Evolutionary conservation across 2,888 invertebrate genomes (phyloP).

Genomic region (Callyntrura guangdongensis): DNA sequence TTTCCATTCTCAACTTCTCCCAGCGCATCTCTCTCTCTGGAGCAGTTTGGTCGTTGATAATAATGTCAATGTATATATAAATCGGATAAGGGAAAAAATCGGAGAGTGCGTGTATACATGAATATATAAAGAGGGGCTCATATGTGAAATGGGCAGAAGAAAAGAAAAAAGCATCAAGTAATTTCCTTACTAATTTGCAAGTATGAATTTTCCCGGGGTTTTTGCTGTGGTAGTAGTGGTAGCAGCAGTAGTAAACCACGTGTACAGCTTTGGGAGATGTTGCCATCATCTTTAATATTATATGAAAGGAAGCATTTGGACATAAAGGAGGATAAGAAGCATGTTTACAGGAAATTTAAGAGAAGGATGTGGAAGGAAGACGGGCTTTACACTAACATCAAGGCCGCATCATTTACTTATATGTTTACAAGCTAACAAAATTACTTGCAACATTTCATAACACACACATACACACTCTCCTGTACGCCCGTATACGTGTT

Average conservation of each 20-base stretch:
- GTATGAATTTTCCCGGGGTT: neutral
- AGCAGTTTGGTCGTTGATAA: constrained; percentile 46
- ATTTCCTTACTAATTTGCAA: constrained; percentile 30
- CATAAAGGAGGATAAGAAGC: neutral
- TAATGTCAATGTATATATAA: constrained; percentile 38
- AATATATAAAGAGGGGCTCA: neutral
- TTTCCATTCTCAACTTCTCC: neutral
- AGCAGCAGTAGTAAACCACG: neutral
- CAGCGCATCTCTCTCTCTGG: neutral
- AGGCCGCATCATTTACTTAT: constrained; percentile 44
- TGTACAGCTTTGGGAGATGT: neutral
- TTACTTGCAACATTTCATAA: constrained; percentile 53
- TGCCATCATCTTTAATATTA: neutral
- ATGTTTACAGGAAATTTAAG: constrained; percentile 39
- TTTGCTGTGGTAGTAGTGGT: too few relatives aligned
- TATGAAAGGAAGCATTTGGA: neutral
- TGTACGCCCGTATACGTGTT: neutral
- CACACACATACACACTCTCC: too few relatives aligned
- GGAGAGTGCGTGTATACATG: neutral
- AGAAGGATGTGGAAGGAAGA: constrained; percentile 17
- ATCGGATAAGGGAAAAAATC: constrained; percentile 30
- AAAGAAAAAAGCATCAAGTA: constrained; percentile 38
- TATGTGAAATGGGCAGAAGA: neutral
- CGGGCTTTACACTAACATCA: constrained; percentile 1
- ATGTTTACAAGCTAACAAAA: neutral